Evolutionary conservation across 2,113 vertebrate genomes (phyloP).

Genomic region (Pitta sordida): DNA sequence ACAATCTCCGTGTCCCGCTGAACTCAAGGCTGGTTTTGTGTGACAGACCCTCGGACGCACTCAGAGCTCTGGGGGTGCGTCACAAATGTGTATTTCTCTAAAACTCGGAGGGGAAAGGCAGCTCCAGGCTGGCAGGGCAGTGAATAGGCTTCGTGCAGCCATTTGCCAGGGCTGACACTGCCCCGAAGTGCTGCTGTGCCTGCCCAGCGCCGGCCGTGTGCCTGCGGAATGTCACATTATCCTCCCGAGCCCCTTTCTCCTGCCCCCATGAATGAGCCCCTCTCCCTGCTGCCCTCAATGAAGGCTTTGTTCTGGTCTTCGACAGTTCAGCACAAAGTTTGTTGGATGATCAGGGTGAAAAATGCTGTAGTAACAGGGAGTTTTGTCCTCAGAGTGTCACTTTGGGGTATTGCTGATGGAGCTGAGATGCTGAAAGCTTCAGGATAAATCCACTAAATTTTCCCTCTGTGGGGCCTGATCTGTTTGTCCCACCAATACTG

Average conservation of each 20-base stretch:
- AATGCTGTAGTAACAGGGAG: neutral
- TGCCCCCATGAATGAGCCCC: slow-evolving; percentile 23
- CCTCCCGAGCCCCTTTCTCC: neutral
- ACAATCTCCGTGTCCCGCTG: neutral
- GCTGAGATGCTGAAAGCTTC: neutral
- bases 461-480: neutral
- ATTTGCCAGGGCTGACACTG: neutral
- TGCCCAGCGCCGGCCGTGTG: neutral
- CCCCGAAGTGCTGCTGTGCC: neutral
- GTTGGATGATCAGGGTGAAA: neutral
- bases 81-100: neutral
- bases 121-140: too few species aligned
- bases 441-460: neutral
- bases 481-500: accelerated
- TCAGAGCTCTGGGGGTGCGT: neutral
- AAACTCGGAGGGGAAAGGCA: neutral
- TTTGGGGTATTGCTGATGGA: neutral
- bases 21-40: neutral
- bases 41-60: neutral
- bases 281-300: slow-evolving; percentile 31
- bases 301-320: slow-evolving; percentile 45
- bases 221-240: slow-evolving; percentile 47
- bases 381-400: neutral
- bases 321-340: neutral
- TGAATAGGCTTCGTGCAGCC: neutral